Evolutionary conservation across 1,140 invertebrate genomes (phyloP).

Genomic region (Cydia fagiglandana): DNA sequence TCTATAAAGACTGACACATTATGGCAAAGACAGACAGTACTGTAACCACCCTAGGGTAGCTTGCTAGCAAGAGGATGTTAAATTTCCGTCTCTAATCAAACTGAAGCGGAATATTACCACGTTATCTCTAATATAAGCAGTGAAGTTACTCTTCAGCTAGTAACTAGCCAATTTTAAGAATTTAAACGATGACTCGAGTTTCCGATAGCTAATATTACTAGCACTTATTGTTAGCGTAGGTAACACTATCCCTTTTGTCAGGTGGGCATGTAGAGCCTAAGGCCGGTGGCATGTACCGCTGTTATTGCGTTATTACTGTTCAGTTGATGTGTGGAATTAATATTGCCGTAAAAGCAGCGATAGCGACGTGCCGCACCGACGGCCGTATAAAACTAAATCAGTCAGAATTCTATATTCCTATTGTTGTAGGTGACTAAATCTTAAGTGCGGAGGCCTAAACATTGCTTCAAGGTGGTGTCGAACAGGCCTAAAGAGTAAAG

Average conservation of each 20-base stretch:
- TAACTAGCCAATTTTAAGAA: too few species aligned
- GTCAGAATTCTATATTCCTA: neutral
- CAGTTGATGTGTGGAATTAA: neutral
- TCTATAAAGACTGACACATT: too few species aligned
- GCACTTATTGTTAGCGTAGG: neutral
- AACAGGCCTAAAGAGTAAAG: neutral
- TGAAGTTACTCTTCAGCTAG: too few species aligned
- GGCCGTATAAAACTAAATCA: neutral
- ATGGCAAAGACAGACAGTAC: too few species aligned
- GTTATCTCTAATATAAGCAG: too few species aligned
- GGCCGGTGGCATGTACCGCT: neutral
- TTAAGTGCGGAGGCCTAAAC: constrained; percentile 31
- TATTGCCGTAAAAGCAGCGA: neutral
- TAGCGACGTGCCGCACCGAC: neutral
- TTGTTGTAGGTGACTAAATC: neutral
- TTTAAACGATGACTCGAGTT: neutral
- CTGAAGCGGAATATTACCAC: too few species aligned
- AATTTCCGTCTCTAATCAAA: too few species aligned
- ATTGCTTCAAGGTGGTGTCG: constrained; percentile 2
- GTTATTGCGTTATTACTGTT: neutral
- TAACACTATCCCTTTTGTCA: neutral
- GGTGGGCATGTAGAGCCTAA: neutral
- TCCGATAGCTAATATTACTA: neutral
- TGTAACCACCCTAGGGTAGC: too few species aligned
- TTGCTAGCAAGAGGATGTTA: too few species aligned